A percentile compares a stretch with the other conserved stretches of the same genome.
phyloP scores from a whole-genome alignment of 2,113 vertebrate species.

The Cathartes aura region DNA sequence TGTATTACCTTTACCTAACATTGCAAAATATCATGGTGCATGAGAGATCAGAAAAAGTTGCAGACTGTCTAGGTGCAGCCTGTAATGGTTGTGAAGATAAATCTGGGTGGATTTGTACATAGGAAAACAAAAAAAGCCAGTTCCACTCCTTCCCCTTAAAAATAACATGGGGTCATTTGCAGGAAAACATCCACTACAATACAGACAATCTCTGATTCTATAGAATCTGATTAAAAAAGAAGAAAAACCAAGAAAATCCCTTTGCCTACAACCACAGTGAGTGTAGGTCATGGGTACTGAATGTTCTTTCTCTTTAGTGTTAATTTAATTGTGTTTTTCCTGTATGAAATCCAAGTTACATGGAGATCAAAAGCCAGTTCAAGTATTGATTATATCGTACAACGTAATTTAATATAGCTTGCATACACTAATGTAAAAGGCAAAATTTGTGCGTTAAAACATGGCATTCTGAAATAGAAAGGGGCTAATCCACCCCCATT shows the following conservation, averaged over 20 bases:
- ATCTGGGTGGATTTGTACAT: neutral
- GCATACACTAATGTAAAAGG: neutral
- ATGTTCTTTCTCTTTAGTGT: neutral
- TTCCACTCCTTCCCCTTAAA: neutral
- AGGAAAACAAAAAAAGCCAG: neutral
- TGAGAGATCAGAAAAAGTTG: neutral
- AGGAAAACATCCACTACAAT: neutral
- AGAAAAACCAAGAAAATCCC: neutral
- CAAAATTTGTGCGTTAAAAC: neutral
- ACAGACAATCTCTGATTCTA: neutral
- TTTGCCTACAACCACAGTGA: neutral
- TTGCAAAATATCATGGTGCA: neutral
- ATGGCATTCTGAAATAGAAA: neutral
- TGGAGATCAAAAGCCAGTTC: neutral
- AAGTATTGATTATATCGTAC: neutral
- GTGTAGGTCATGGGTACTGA: neutral
- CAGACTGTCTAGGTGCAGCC: neutral
- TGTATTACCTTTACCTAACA: neutral
- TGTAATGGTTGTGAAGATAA: neutral
- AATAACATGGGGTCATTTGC: neutral
- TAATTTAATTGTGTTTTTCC: neutral
- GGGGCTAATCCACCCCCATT: neutral
- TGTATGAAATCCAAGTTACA: neutral
- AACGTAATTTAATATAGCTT: neutral
- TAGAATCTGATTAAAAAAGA: neutral